Percentiles rank a stretch among this genome's conserved stretches.
These are phyloP conservation scores for Drosophila repleta DNA, from an alignment of 1,140 invertebrate species.

Conservation along the genomic window DNA sequence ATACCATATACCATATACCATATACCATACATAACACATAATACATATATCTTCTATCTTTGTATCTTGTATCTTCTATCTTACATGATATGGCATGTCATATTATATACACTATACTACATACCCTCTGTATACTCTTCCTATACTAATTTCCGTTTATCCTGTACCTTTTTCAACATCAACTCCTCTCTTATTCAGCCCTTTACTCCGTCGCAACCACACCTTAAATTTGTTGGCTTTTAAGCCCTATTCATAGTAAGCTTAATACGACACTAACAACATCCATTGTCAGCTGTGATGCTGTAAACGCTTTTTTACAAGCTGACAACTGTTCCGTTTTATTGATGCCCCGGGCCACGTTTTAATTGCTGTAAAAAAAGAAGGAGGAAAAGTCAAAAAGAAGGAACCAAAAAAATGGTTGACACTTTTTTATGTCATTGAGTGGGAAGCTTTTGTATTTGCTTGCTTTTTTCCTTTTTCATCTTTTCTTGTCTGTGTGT, in stretches of 20 bases:
- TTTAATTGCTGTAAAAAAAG: conserved; percentile 62
- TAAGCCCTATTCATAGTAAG: not conserved
- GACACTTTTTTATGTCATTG: conserved; percentile 46
- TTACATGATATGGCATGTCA: not conserved
- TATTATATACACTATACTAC: no score
- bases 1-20: not conserved
- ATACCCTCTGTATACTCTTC: not conserved
- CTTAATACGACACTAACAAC: conserved; percentile 4
- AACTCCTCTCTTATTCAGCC: no score
- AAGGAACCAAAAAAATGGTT: conserved; percentile 12
- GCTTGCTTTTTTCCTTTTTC: conserved; percentile 17
- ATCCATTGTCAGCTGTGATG: conserved; percentile 17
- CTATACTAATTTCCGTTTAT: no score
- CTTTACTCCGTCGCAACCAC: not conserved
- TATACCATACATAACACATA: not conserved
- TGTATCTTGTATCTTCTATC: not conserved
- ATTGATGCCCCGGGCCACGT: conserved; percentile 60
- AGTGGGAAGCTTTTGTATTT: conserved; percentile 7
- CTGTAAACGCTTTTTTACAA: conserved; percentile 53
- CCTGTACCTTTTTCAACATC: no score
- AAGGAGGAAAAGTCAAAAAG: conserved; percentile 3
- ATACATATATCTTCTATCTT: not conserved
- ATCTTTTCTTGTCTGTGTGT: conserved; percentile 13
- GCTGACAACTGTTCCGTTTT: conserved; percentile 57
- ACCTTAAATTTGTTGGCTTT: not conserved